Evolutionary conservation across 2,113 vertebrate species (phyloP).

Genomic region (Etheostoma spectabile): DNA sequence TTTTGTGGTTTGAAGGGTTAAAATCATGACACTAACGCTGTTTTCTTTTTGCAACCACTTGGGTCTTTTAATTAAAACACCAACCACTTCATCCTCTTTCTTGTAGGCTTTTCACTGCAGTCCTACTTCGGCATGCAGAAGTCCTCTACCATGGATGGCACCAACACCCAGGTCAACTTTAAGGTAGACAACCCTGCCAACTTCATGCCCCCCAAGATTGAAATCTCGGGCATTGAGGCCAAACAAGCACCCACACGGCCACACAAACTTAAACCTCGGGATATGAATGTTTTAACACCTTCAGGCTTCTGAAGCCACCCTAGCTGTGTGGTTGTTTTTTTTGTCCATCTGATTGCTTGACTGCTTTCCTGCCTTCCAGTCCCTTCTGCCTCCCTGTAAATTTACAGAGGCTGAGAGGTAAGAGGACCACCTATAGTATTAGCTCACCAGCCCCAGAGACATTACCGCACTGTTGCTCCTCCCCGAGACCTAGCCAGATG

Average conservation of each 20-base stretch:
- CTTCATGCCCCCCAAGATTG: conserved; percentile 90
- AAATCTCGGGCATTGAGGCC: conserved; percentile 83
- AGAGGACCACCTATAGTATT: conserved; percentile 26
- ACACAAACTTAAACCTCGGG: conserved; percentile 88
- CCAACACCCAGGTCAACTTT: conserved; percentile 88
- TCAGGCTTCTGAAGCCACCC: conserved; percentile 80
- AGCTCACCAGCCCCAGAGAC: conserved; percentile 28
- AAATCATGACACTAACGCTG: background rate
- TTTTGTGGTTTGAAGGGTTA: no score
- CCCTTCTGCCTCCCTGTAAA: conserved; percentile 19
- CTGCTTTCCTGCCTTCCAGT: conserved; percentile 30
- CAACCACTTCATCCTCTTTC: background rate
- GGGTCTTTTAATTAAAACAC: background rate
- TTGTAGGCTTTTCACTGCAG: conserved; percentile 89
- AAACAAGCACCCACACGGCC: conserved; percentile 83
- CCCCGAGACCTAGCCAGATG: background rate
- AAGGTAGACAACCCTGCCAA: conserved; percentile 85
- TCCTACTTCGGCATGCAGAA: conserved; percentile 91
- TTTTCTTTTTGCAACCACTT: background rate
- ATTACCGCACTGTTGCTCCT: conserved; percentile 6
- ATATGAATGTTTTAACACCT: conserved; percentile 86
- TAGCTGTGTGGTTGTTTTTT: background rate
- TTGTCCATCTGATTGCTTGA: conserved; percentile 9
- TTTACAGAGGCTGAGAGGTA: conserved; percentile 27
- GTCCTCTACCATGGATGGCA: conserved; percentile 91